phyloP scores from a whole-genome alignment of 2,888 invertebrate species.

The Parasteatoda lunata region DNA sequence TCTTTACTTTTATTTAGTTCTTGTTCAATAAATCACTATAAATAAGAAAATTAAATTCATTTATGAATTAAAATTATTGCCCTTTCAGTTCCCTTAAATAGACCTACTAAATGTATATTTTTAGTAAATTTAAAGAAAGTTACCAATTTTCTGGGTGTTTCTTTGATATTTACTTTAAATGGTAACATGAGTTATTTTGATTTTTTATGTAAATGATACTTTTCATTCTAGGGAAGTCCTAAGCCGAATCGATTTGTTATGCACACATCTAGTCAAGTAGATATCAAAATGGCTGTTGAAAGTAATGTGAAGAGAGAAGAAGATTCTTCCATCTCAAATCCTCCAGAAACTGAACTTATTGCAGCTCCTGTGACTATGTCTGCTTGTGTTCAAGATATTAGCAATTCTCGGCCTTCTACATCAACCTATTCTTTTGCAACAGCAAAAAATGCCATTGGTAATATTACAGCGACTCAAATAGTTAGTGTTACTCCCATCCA shows the following conservation, averaged over 20 bases:
- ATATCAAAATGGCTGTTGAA: constrained; percentile 49
- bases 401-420: constrained; percentile 48
- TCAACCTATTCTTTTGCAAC: constrained; percentile 60
- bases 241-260: constrained; percentile 52
- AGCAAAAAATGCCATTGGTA: constrained; percentile 69
- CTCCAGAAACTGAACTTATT: constrained; percentile 7
- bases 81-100: too few relatives aligned
- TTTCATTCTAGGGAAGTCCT: constrained; percentile 60
- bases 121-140: too few relatives aligned
- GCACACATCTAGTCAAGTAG: constrained; percentile 42
- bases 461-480: constrained; percentile 69
- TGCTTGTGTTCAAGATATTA: constrained; percentile 36
- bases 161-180: not conserved
- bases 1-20: too few relatives aligned
- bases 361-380: constrained; percentile 16
- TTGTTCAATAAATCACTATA: too few relatives aligned
- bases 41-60: too few relatives aligned
- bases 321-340: constrained; percentile 22
- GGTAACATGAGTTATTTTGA: not conserved
- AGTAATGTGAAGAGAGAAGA: constrained; percentile 23
- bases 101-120: too few relatives aligned
- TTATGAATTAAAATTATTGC: too few relatives aligned
- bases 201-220: not conserved
- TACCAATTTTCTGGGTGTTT: not conserved
- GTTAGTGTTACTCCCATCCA: constrained; percentile 65